These are phyloP conservation scores for Brevimyrus niger DNA, from an alignment of 2,113 vertebrate species.

Conservation along the genomic window DNA sequence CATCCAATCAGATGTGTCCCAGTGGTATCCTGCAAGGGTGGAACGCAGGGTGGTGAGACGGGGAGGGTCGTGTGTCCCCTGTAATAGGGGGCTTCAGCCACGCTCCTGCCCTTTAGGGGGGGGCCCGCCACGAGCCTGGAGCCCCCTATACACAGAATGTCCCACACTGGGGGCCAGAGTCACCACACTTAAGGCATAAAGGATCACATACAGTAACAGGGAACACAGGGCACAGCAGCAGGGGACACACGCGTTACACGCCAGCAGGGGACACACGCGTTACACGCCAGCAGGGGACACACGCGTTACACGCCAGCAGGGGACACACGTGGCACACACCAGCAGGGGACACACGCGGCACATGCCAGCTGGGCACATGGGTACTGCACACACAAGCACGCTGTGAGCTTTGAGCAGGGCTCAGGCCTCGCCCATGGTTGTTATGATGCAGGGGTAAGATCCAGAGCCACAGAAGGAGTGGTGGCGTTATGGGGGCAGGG, in stretches of 20 bases:
- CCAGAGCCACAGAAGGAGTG: background rate
- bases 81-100: too few relatives aligned
- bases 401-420: background rate
- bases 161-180: background rate
- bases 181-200: background rate
- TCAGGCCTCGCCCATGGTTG: background rate
- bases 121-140: too few relatives aligned
- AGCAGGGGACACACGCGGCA: background rate
- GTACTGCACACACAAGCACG: background rate
- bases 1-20: constrained; percentile 99
- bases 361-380: constrained; percentile 2
- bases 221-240: background rate
- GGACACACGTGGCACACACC: too few relatives aligned
- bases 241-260: background rate
- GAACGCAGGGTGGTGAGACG: background rate
- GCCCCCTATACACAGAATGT: too few relatives aligned
- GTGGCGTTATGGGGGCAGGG: background rate
- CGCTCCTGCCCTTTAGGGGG: too few relatives aligned
- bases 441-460: background rate
- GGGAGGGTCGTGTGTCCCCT: too few relatives aligned
- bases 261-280: background rate
- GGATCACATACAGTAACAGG: background rate
- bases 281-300: background rate
- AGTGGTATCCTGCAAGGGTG: constrained; percentile 81
- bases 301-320: too few relatives aligned